A percentile compares a stretch with the other conserved stretches of the same genome.
Evolutionary conservation across 2,888 invertebrate genomes (phyloP).

Genomic region (Brachypalpus laphriformis): DNA sequence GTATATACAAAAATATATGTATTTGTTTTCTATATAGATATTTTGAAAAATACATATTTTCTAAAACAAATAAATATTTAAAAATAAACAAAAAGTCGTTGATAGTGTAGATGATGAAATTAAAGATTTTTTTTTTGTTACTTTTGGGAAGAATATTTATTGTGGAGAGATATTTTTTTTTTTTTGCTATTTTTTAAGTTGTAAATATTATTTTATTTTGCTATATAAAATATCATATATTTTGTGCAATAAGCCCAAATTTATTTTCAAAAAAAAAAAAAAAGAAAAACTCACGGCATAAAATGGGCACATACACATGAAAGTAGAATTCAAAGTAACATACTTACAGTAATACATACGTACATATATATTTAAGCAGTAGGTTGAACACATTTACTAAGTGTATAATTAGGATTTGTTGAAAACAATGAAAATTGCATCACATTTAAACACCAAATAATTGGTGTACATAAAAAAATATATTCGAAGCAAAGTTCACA

Average conservation of each 20-base stretch:
- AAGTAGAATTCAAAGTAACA: slow-evolving; percentile 51
- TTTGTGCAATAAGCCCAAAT: slow-evolving; percentile 69
- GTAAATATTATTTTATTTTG: slow-evolving; percentile 60
- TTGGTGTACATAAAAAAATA: slow-evolving; percentile 15
- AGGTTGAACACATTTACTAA: slow-evolving; percentile 38
- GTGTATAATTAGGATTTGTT: slow-evolving; percentile 30
- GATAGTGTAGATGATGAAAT: slow-evolving; percentile 51
- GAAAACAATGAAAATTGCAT: slow-evolving; percentile 50
- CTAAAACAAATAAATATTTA: slow-evolving; percentile 45
- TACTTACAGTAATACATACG: slow-evolving; percentile 47
- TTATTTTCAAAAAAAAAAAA: neutral
- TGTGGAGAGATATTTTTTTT: slow-evolving; percentile 45
- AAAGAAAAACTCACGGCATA: neutral
- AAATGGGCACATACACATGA: slow-evolving; percentile 56
- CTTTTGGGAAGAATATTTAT: slow-evolving; percentile 65
- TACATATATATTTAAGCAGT: slow-evolving; percentile 31
- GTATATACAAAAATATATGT: slow-evolving; percentile 61
- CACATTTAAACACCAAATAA: slow-evolving; percentile 47
- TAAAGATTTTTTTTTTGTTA: slow-evolving; percentile 59
- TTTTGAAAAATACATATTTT: slow-evolving; percentile 50
- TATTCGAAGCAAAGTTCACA: slow-evolving; percentile 7
- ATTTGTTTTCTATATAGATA: slow-evolving; percentile 53
- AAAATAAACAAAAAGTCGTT: slow-evolving; percentile 48
- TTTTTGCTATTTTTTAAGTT: slow-evolving; percentile 56
- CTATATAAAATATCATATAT: slow-evolving; percentile 41